Base-by-base conservation (phyloP, 2,888 invertebrate genomes). In the Drosophila paracracens region DNA sequence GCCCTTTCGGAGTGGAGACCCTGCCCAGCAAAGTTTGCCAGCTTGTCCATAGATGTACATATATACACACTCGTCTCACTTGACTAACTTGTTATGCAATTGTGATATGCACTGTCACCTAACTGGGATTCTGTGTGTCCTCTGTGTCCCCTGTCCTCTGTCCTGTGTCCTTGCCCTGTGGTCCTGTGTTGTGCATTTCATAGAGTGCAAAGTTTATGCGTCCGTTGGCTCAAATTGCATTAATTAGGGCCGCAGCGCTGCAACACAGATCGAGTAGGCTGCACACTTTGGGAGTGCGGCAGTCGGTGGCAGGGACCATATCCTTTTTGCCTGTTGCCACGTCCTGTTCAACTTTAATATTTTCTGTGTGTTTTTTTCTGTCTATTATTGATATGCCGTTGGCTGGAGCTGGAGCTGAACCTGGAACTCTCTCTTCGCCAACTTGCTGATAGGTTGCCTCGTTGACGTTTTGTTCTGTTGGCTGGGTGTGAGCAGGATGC, bases 201-300 rank as follows among this genome's bases (percentile, higher is more conserved):
- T 71, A 51, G 70, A 76, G 74, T 81, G 74, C 52, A 33, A 81
- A 65, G 65, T 73, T 66, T 57, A 70, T 68, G 74, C 61, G 66
- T 60, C 59, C 61, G 72, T 61, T 72, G 70, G 63, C 71, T 74
- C 74, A 79, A 81, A 81, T 82, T 79, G 81, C 76, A 79, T 82
- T 81, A 79, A 82, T 81, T 79, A 76, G 57, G 50, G 43, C 53
- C 35, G 10, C 40, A 29, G 11, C 27, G 29, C 21, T 62, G 56
- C n/a, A 51, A 52, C 62, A 33, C 61, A 40, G 38, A 36, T 31
- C 38, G n/a, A 27, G n/a, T 29, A 29, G 56, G 54, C 54, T n/a
- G 18, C 8, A 33, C 38, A 36, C 11, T 27, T 10, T 13, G 21
- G 13, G 1, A 35, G 7, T 10, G 35, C 21, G 7, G 16, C 21